Percentiles rank a stretch among this genome's conserved stretches.
Evolutionary conservation across 2,113 vertebrate genomes (phyloP).

Genomic region (Neolamprologus sp.): DNA sequence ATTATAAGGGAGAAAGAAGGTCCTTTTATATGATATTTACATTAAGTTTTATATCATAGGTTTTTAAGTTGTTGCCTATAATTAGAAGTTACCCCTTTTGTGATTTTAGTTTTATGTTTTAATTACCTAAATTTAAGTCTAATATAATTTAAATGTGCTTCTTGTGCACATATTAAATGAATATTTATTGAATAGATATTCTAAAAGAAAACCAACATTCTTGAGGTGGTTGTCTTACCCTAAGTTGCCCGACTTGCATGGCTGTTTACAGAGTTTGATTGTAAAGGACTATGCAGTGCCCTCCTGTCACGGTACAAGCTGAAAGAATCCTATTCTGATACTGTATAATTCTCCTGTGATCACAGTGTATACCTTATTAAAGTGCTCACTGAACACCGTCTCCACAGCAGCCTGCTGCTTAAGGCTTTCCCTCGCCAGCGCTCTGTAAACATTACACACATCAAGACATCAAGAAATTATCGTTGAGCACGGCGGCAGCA

Average conservation of each 20-base stretch:
- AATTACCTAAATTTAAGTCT: neutral
- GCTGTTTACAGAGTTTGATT: neutral
- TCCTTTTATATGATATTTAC: neutral
- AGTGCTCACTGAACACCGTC: neutral
- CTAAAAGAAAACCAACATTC: neutral
- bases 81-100: neutral
- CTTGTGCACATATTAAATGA: neutral
- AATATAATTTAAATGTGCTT: neutral
- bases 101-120: neutral
- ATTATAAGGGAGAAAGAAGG: neutral
- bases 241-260: neutral
- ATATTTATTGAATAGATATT: neutral
- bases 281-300: neutral
- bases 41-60: neutral
- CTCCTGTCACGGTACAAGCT: neutral
- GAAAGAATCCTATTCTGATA: neutral
- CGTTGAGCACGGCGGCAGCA: neutral
- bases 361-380: neutral
- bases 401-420: neutral
- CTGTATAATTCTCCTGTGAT: neutral
- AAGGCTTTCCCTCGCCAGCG: neutral
- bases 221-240: neutral
- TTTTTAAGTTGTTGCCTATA: neutral
- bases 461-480: constrained; percentile 55
- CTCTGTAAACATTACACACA: constrained; percentile 56